Evolutionary conservation across 2,888 invertebrate genomes (phyloP), one percentile per base, ranked within the genome.

Genomic region (Patella ulyssiponensis): DNA sequence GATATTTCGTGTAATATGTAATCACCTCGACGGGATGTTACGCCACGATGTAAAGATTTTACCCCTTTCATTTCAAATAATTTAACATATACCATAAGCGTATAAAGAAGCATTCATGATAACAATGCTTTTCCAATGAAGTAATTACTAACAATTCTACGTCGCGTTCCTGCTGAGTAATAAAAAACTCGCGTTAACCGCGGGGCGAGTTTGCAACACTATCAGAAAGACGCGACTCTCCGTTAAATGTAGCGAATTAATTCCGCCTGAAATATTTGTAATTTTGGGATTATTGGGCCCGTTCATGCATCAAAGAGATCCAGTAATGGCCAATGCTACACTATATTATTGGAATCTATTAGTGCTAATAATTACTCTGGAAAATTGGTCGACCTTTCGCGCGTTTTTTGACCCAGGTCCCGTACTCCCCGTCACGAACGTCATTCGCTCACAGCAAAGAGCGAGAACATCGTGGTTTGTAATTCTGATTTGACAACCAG

Each of bases 161-260:
- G 27, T 23, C 20, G 75, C 51, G 33, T 75, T 70, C 53, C 33
- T 69, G 44, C 70, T 69, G 69, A 70, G 69, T 23, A 33, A 56
- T 23, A 17, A 69, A 53, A 70, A 51, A 15, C 52, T 69, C 20
- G 53, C 7, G 23, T 52, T 52, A 9, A 20, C 64, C 64, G 64
- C 23, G 23, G 64, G 64, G 23, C 23, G 64, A 64, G 64, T 23
- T 64, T 12, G 64, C 64, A 7, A 64, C 64, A 64, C 64, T 64
- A 7, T 64, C 64, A 64, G 64, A 23, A 64, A 44, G 44, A 27
- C 56, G 33, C 33, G 70, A 54, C 44, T 44, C 69, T 12, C 53
- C 71, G 77, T 72, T 73, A 72, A 77, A 79, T 79, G 79, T 79
- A 75, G 72, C 79, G 69, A 79, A 79, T 79, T 79, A 79, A 69